Conservation (phyloP, 2,888 invertebrate genomes). For the Thymelicus lineola region DNA sequence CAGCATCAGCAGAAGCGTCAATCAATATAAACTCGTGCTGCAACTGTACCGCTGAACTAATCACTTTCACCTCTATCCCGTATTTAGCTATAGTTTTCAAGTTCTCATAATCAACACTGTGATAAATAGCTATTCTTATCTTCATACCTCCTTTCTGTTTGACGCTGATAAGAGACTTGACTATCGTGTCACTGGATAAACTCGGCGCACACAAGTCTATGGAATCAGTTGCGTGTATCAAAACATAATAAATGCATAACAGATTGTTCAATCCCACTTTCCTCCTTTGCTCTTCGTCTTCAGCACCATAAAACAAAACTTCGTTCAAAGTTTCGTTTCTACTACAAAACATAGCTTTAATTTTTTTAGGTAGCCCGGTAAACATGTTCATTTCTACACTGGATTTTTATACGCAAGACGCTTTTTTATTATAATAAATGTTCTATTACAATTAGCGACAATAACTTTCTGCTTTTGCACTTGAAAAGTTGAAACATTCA, state of each 20-base stretch:
- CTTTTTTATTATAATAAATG: not conserved
- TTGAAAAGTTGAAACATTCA: not conserved
- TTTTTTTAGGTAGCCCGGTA: conserved; percentile 18
- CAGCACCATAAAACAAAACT: conserved; percentile 64
- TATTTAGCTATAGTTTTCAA: conserved; percentile 52
- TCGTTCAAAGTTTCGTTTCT: conserved; percentile 57
- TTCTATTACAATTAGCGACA: not conserved
- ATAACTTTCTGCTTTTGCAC: too few species aligned
- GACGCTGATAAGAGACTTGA: conserved; percentile 57
- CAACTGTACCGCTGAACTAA: conserved; percentile 53
- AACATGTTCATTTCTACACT: conserved; percentile 44
- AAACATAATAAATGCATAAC: conserved; percentile 61
- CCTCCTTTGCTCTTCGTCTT: conserved; percentile 51
- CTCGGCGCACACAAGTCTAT: conserved; percentile 67
- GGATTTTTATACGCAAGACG: not conserved
- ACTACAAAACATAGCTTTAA: conserved; percentile 22
- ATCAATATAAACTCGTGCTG: conserved; percentile 68
- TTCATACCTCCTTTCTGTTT: conserved; percentile 54
- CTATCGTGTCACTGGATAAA: conserved; percentile 58
- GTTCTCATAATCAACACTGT: conserved; percentile 51
- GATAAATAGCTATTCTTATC: conserved; percentile 61
- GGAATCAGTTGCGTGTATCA: conserved; percentile 58
- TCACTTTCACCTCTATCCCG: conserved; percentile 62
- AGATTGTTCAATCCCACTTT: conserved; percentile 62
- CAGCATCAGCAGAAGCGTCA: conserved; percentile 56